Evolutionary conservation across 92 coral and sea anemone genomes (phyloP), one percentile per base, ranked within the genome.

Genomic region (Muricea muricata): DNA sequence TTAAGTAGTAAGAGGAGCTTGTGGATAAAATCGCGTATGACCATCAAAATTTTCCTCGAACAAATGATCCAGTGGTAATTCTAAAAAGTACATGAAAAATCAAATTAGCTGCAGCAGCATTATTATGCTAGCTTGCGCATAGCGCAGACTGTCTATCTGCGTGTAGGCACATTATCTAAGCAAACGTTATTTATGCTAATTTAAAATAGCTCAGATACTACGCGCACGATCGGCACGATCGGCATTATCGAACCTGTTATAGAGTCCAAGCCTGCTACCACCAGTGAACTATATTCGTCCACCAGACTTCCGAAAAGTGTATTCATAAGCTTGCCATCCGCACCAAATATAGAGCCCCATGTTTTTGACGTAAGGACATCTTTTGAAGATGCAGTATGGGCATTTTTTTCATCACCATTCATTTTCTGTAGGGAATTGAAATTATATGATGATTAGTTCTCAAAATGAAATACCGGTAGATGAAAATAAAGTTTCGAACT

Each of bases 311-410:
- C 12, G 45, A 56, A 78, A 24, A 78, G 57, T 4, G 83, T 56
- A 23, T 58, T 58, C 71, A 78, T 33, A 3, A 78, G 48, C n/a
- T 39, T 29, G 35, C 71, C 83, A 20, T 78, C 70, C 6, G 28
- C 52, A 58, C 71, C 69, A 78, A 78, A 58, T 58, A 78, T 58
- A 23, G 83, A 58, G 34, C 71, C 83, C 83, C 83, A 78, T 21
- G 33, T 28, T 28, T 70, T 1, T 14, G 83, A 78, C 28, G 20
- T 25, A 4, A 78, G 54, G 7, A 78, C 24, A 25, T 41, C 65
- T 48, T 34, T 75, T 21, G 37, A 31, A 29, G 57, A 26, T 3
- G n/a, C n/a, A n/a, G 20, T 75, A 7, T 47, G 65, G 41, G 0
- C 25, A 26, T 75, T 66, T 26, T 75, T 30, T 12, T 70, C 52